Percentiles rank a stretch among this genome's conserved stretches.
phyloP scores from a whole-genome alignment of 2,888 invertebrate species.

The Mythimna loreyi region DNA sequence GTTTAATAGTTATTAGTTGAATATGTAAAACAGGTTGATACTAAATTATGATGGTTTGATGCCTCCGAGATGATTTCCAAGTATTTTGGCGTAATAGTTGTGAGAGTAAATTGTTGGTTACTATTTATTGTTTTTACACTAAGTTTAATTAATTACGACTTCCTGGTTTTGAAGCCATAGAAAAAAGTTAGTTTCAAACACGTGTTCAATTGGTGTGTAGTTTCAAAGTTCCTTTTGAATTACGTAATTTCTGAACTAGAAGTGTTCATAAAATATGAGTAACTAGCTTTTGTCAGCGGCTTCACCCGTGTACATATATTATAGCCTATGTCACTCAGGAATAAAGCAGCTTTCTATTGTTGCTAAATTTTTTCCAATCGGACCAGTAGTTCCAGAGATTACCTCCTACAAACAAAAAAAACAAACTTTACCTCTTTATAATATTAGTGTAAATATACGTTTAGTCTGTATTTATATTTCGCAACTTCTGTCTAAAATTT shows the following conservation, averaged over 20 bases:
- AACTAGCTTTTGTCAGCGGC: no score
- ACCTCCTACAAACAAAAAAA: no score
- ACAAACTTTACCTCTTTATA: no score
- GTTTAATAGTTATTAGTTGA: slow-evolving; percentile 41
- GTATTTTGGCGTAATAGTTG: not conserved
- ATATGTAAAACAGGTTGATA: not conserved
- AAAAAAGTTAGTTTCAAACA: not conserved
- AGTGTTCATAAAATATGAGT: not conserved
- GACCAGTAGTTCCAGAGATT: no score
- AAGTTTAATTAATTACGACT: not conserved
- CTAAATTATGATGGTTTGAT: slow-evolving; percentile 6
- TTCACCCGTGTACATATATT: no score
- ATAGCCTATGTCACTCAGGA: no score
- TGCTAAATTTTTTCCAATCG: no score
- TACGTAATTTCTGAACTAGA: not conserved
- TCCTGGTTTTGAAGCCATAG: not conserved
- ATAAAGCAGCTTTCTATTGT: no score
- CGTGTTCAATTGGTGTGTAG: not conserved
- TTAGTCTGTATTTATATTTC: not conserved
- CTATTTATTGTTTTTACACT: no score
- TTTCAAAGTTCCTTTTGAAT: not conserved
- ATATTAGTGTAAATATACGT: no score
- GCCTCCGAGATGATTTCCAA: not conserved
- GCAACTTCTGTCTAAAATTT: not conserved
- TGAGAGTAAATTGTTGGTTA: no score